Conservation (phyloP, 1,140 invertebrate species). For the Adelges cooleyi region DNA sequence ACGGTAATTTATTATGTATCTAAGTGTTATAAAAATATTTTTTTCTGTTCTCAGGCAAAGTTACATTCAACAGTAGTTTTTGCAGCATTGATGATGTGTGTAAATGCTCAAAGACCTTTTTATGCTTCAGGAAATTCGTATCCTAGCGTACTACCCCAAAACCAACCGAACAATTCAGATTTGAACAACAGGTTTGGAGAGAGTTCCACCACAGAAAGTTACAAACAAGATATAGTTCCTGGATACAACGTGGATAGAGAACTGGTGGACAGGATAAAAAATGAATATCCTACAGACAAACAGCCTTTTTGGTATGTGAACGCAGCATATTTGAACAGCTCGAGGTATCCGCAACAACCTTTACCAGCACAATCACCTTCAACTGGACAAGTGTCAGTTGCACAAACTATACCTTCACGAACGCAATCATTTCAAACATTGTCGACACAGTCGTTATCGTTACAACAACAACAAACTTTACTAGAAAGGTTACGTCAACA, state of each 20-base stretch:
- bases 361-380: too few species aligned
- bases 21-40: too few species aligned
- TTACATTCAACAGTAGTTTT: neutral
- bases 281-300: neutral
- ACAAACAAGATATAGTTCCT: too few species aligned
- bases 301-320: constrained; percentile 16
- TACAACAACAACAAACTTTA: too few species aligned
- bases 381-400: too few species aligned
- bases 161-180: neutral
- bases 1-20: too few species aligned
- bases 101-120: constrained; percentile 3
- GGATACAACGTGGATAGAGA: too few species aligned
- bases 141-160: neutral
- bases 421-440: too few species aligned
- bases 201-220: neutral
- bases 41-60: too few species aligned
- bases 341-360: neutral
- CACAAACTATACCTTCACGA: too few species aligned
- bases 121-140: neutral
- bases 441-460: too few species aligned
- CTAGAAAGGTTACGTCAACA: too few species aligned
- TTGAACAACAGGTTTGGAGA: neutral
- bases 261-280: neutral
- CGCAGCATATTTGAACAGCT: neutral
- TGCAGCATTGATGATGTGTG: neutral